Evolutionary conservation across 2,797 vertebrate species (phyloP).

Genomic region (Hoplostethus mediterraneus): DNA sequence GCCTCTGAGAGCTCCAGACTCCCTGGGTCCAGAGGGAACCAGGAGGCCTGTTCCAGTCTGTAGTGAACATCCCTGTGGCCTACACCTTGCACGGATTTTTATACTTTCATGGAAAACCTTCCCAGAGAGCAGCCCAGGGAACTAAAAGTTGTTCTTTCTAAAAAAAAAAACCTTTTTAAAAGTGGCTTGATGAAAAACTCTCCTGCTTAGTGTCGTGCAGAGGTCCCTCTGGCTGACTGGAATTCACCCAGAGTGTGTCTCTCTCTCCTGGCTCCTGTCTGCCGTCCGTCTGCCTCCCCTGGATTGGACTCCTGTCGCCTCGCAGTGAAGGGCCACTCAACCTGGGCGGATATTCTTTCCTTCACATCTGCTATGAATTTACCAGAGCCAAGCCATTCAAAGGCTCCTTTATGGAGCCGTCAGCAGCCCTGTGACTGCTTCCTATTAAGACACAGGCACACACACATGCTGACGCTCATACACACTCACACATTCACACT

Average conservation of each 20-base stretch:
- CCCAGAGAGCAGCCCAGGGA: constrained; percentile 37
- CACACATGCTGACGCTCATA: constrained; percentile 51
- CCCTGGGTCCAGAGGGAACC: constrained; percentile 61
- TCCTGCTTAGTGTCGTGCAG: constrained; percentile 47
- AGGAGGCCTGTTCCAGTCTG: constrained; percentile 49
- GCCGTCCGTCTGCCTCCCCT: constrained; percentile 78
- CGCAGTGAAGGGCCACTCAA: constrained; percentile 82
- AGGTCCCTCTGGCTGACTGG: constrained; percentile 69
- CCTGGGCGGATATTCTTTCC: constrained; percentile 87
- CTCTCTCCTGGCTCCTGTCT: constrained; percentile 72
- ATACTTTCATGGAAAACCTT: constrained; percentile 62
- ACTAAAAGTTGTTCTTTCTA: constrained; percentile 38
- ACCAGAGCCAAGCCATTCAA: constrained; percentile 83
- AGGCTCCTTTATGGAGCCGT: constrained; percentile 86
- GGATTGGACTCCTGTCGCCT: constrained; percentile 82
- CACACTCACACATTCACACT: constrained; percentile 46
- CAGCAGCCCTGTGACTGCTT: constrained; percentile 80
- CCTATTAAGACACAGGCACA: constrained; percentile 76
- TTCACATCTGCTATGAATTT: constrained; percentile 88
- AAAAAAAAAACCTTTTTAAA: neutral
- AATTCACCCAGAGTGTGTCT: constrained; percentile 53
- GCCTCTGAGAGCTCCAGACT: constrained; percentile 63
- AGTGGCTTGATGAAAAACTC: constrained; percentile 55
- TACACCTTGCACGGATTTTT: constrained; percentile 59
- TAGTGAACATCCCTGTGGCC: constrained; percentile 51